Conservation (phyloP, 2,797 vertebrate species). For the Smutsia temminckii region DNA sequence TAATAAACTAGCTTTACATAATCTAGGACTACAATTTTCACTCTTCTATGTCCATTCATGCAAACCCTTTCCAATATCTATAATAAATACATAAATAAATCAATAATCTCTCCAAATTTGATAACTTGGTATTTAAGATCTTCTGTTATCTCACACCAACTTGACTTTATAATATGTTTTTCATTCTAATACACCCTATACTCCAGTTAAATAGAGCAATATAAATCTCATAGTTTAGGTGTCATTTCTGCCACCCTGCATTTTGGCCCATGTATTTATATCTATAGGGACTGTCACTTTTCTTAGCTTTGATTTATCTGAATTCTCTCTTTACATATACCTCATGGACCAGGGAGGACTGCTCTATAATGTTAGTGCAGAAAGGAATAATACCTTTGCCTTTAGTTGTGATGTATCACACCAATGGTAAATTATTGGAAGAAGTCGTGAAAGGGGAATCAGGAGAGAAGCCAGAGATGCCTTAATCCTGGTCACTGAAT, state of each 20-base stretch:
- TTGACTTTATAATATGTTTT: neutral
- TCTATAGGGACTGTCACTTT: neutral
- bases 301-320: neutral
- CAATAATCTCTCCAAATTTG: neutral
- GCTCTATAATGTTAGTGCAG: neutral
- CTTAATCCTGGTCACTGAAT: neutral
- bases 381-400: neutral
- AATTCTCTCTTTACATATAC: neutral
- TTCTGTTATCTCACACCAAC: neutral
- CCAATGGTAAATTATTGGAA: neutral
- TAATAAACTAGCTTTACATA: neutral
- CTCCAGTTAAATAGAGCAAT: neutral
- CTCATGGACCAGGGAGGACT: neutral
- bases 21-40: neutral
- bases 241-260: neutral
- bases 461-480: neutral
- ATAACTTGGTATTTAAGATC: neutral
- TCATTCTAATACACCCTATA: neutral
- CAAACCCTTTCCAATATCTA: neutral
- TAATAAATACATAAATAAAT: neutral
- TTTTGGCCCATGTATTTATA: neutral
- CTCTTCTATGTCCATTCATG: neutral
- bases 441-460: neutral
- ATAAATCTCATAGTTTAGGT: neutral
- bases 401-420: neutral